Base-by-base conservation (phyloP, 1,140 invertebrate genomes). In the Meloidogyne floridensis region DNA sequence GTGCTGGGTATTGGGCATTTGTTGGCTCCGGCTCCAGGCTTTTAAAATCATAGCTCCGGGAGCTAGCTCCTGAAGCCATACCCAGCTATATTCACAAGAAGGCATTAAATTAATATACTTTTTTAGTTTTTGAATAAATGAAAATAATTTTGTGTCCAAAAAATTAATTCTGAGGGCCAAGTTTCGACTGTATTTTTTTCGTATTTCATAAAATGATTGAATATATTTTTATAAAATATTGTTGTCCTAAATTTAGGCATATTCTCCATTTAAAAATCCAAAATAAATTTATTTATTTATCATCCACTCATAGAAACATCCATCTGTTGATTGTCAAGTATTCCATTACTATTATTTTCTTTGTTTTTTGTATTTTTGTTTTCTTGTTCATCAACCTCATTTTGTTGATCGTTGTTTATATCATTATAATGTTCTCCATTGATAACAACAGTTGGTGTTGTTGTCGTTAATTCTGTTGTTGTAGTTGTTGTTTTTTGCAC, bases 281-380 rank as follows among this genome's bases (percentile, higher is more conserved):
- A 8, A 47, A 47, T 0, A 47, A 47, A 2, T 54, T 9, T 9
- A 11, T 54, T 9, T 6, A 6, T n/a, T n/a, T 15, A 15, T 76
- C 18, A 77, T 77, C 51, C 75, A n/a, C 4, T 77, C 53, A 77
- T 56, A 51, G 75, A 77, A 56, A 56, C 53, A 43, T 77, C 75
- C 75, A 77, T 77, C n/a, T 77, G 75, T 56, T 77, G 75, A 43
- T 77, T 77, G 51, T 77, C 20, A 56, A 77, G 11, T 42, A 42
- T n/a, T 69, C 43, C 56, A 65, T 77, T 56, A 32, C 32, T 54
- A 59, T 76, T 56, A 32, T 77, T 56, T 65, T 77, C 75, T 42
- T 32, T 56, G 32, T 56, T 77, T 32, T 32, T 75, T 20, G 18
- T 59, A 47, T 43, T 59, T 9, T 76, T 43, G 10, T 3, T 65